phyloP scores from a whole-genome alignment of 2,797 vertebrate species.

The Bradypus variegatus region DNA sequence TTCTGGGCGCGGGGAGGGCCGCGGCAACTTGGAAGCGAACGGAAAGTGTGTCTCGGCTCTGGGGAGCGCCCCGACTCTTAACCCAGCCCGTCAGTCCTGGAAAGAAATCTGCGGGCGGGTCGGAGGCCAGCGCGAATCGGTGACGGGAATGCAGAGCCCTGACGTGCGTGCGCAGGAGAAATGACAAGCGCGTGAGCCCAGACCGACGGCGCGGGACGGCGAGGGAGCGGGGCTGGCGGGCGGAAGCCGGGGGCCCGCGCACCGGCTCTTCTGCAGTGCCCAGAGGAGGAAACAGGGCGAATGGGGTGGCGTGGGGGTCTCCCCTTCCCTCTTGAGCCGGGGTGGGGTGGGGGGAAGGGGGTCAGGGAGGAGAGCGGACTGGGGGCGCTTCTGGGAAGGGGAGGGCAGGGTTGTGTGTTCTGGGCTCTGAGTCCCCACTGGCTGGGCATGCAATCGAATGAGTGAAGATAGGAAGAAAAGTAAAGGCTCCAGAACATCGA shows the following conservation, averaged over 20 bases:
- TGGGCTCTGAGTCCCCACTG: background rate
- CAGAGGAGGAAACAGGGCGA: background rate
- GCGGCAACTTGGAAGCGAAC: background rate
- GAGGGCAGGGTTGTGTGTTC: background rate
- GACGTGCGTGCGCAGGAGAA: background rate
- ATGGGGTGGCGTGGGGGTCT: background rate
- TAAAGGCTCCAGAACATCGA: background rate
- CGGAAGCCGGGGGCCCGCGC: background rate
- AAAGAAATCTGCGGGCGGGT: slow-evolving; percentile 7
- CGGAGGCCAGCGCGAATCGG: slow-evolving; percentile 2
- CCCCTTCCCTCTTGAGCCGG: background rate
- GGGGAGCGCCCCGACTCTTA: slow-evolving; percentile 13
- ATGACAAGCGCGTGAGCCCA: background rate
- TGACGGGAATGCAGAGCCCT: background rate
- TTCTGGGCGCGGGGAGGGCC: background rate
- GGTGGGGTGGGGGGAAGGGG: too few species aligned
- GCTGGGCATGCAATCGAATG: background rate
- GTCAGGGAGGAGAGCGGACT: background rate
- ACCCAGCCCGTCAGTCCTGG: slow-evolving; percentile 43
- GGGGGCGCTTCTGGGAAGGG: background rate
- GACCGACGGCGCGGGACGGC: background rate
- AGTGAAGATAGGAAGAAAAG: background rate
- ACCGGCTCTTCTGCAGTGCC: background rate
- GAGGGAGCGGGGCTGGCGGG: background rate
- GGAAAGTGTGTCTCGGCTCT: slow-evolving; percentile 26